Conservation (phyloP, 1,140 invertebrate species). For the Brachystomella parvula region DNA sequence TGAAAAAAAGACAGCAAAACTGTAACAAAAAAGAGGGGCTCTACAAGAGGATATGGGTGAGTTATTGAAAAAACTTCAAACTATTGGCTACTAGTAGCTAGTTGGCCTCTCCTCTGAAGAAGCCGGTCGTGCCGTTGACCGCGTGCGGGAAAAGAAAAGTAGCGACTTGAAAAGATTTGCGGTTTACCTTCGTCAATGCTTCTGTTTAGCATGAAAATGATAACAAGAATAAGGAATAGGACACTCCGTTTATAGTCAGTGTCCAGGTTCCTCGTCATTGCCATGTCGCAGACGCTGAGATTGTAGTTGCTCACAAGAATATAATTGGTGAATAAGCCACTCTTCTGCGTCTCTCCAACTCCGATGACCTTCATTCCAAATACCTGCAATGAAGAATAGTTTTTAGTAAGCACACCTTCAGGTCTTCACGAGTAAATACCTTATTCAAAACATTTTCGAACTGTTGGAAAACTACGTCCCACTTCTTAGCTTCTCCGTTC, state of each 20-base stretch:
- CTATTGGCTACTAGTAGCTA: too few relatives aligned
- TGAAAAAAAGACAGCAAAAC: not conserved
- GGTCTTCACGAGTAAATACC: conserved; percentile 10
- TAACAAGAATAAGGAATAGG: conserved; percentile 21
- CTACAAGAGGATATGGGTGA: too few relatives aligned
- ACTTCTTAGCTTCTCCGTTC: conserved; percentile 26
- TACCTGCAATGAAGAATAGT: too few relatives aligned
- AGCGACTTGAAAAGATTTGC: too few relatives aligned
- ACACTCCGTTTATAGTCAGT: conserved; percentile 15
- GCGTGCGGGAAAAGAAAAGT: too few relatives aligned
- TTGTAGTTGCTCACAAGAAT: conserved; percentile 30
- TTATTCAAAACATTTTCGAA: conserved; percentile 17
- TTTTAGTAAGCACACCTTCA: not conserved
- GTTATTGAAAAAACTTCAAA: too few relatives aligned
- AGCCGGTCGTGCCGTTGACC: too few relatives aligned
- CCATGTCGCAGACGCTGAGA: conserved; percentile 17
- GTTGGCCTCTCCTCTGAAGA: too few relatives aligned
- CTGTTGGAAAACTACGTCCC: conserved; percentile 23
- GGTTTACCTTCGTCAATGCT: conserved; percentile 31
- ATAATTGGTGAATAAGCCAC: conserved; percentile 8
- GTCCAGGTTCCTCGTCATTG: conserved; percentile 4
- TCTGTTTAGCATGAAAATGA: conserved; percentile 30
- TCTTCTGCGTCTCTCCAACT: conserved; percentile 15
- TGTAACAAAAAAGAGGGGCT: too few relatives aligned
- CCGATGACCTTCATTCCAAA: conserved; percentile 29